These are phyloP conservation scores for Merluccius polli DNA, from an alignment of 2,797 vertebrate species.

Conservation along the genomic window DNA sequence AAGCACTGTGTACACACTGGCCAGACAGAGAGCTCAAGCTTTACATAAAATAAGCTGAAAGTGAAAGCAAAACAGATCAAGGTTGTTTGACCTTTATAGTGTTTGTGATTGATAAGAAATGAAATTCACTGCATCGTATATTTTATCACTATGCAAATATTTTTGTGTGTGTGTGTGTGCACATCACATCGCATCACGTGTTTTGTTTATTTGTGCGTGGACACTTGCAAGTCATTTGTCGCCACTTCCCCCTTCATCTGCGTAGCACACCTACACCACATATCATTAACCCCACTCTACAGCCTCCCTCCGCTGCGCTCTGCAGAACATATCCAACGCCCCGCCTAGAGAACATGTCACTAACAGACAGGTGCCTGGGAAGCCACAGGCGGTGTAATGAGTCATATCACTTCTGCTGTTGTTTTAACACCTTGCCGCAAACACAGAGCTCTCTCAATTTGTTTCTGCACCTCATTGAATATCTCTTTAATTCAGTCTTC, in stretches of 20 bases:
- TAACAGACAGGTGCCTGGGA: slow-evolving; percentile 1
- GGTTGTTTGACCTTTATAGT: slow-evolving; percentile 1
- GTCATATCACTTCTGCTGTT: neutral
- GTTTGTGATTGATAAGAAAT: neutral
- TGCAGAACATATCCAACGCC: no score
- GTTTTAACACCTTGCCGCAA: neutral
- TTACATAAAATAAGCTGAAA: neutral
- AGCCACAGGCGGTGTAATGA: neutral
- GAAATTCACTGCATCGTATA: neutral
- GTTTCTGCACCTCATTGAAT: neutral
- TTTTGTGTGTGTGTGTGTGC: neutral
- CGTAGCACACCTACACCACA: neutral
- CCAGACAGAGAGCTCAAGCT: neutral
- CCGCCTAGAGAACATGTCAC: neutral
- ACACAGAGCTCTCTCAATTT: neutral
- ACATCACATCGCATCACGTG: neutral
- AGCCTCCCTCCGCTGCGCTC: neutral
- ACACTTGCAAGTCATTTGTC: slow-evolving; percentile 5
- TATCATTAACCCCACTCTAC: neutral
- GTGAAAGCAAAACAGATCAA: neutral
- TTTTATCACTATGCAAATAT: neutral
- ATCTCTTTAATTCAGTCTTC: neutral
- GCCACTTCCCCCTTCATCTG: neutral
- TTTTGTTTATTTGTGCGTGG: neutral
- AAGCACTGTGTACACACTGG: neutral